Evolutionary conservation across 2,888 invertebrate genomes (phyloP).

Genomic region (Pandemis heparana): DNA sequence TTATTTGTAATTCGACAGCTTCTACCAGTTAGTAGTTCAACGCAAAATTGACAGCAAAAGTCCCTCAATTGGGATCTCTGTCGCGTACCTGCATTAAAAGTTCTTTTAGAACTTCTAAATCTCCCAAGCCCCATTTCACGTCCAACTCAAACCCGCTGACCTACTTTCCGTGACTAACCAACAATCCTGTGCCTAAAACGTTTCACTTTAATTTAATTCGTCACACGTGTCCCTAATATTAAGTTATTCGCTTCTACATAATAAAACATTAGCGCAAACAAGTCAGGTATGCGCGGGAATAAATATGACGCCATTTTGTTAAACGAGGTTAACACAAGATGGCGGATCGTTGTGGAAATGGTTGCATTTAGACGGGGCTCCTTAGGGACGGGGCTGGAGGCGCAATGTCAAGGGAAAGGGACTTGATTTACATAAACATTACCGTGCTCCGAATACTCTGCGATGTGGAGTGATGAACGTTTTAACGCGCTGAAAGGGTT

Average conservation of each 20-base stretch:
- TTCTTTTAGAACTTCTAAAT: conserved; percentile 5
- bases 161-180: conserved; percentile 7
- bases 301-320: conserved; percentile 43
- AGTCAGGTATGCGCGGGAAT: conserved; percentile 39
- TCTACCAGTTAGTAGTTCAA: not conserved
- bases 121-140: not conserved
- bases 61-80: not conserved
- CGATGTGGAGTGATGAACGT: conserved; percentile 41
- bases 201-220: conserved; percentile 18
- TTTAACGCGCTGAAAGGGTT: conserved; percentile 40
- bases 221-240: conserved; percentile 15
- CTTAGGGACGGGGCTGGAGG: conserved; percentile 23
- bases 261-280: conserved; percentile 32
- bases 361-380: conserved; percentile 35
- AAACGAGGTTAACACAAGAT: conserved; percentile 43
- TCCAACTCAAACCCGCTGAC: not conserved
- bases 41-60: not conserved
- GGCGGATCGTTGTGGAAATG: conserved; percentile 40
- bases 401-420: conserved; percentile 40
- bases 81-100: conserved; percentile 4
- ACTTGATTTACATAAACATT: conserved; percentile 43
- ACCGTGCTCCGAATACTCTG: conserved; percentile 36
- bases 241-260: conserved; percentile 27
- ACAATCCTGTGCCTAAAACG: conserved; percentile 5
- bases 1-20: too few species aligned